These are phyloP conservation scores for Scaptomyza caliginosa DNA, from an alignment of 2,888 invertebrate genomes.

Conservation along the genomic window DNA sequence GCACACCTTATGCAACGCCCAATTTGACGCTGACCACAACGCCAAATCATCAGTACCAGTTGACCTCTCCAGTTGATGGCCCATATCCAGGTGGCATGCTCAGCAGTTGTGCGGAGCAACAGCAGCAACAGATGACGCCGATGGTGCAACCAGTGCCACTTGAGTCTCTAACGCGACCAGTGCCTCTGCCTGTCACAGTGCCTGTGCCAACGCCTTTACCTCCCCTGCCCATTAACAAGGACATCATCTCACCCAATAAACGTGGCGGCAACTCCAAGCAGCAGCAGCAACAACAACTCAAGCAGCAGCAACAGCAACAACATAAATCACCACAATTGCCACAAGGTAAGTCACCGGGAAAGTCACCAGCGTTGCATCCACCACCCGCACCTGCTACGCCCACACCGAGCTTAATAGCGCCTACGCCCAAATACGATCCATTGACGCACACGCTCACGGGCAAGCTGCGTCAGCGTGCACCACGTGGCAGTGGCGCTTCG, in stretches of 20 bases:
- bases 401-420: conserved; percentile 25
- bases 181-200: conserved; percentile 17
- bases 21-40: conserved; percentile 89
- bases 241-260: conserved; percentile 77
- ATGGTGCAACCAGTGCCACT: conserved; percentile 58
- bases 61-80: conserved; percentile 65
- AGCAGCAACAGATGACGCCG: conserved; percentile 13
- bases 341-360: not conserved
- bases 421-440: conserved; percentile 73
- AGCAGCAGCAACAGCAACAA: conserved; percentile 13
- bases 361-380: conserved; percentile 44
- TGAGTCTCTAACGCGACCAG: conserved; percentile 30
- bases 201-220: conserved; percentile 20
- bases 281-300: conserved; percentile 11
- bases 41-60: conserved; percentile 62
- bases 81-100: conserved; percentile 66
- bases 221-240: conserved; percentile 39
- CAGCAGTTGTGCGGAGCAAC: conserved; percentile 62
- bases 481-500: conserved; percentile 76
- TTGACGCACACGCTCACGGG: conserved; percentile 79
- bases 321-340: conserved; percentile 85
- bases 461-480: conserved; percentile 82
- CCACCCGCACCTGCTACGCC: conserved; percentile 51
- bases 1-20: conserved; percentile 86
- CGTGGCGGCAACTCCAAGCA: conserved; percentile 48